Base-by-base conservation (phyloP, 2,888 invertebrate species). In the Harpalus rubripes region DNA sequence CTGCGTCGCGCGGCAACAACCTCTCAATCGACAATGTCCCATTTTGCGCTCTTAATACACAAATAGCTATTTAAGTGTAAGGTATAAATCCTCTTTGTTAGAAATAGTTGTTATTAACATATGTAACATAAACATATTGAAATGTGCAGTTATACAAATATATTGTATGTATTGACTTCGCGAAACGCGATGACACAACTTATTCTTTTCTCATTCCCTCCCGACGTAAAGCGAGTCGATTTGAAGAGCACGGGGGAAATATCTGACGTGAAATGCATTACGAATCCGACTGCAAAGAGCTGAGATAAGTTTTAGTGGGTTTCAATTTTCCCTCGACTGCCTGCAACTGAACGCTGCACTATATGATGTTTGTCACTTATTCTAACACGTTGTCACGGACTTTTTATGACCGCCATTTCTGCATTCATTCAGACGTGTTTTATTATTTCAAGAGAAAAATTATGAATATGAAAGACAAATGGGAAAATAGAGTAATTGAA, bases 251-350 rank as follows among this genome's bases (percentile, higher is more conserved):
- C 72, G 41, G 52, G 72, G 72, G 72, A 74, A 74, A 44, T 74
- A 74, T 74, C 72, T 74, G 72, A 74, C 72, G 44, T 18, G 72
- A 74, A 74, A 74, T 44, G 72, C 72, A 74, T 74, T 74, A 74
- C 72, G 72, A 74, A 74, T 74, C 44, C 41, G 44, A 74, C 72
- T 41, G 44, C 72, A 18, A 74, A 74, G 72, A 41, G 72, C 16
- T 74, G 72, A 74, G 72, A 74, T 74, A 74, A 74, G 72, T 74
- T 74, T 74, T 74, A 74, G 44, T 74, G 72, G 16, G 72, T 74
- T 74, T 74, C 72, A 74, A 74, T 74, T 74, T 74, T 44, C 72
- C 41, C 10, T 68, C 41, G 72, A 52, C 72, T 74, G 72, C 12
- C 41, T 74, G 44, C 41, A 44, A 41, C 7, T 74, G 16, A 41